A percentile compares a stretch with the other conserved stretches of the same genome.
Evolutionary conservation across 2,113 vertebrate genomes (phyloP).

Genomic region (Guaruba guarouba): DNA sequence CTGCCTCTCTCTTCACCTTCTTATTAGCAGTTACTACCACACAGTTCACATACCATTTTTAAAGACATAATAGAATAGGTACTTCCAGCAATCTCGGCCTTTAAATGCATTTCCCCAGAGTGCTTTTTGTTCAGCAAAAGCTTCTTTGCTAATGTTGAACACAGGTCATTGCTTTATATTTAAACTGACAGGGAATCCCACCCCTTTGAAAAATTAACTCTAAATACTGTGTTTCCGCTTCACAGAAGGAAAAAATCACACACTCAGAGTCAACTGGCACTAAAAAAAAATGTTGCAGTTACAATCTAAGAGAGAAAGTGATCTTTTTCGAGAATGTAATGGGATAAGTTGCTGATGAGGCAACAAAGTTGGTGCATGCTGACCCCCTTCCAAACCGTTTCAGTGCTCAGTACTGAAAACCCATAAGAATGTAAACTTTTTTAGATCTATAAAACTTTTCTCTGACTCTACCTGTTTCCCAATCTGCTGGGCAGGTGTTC

Average conservation of each 20-base stretch:
- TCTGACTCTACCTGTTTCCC: not conserved
- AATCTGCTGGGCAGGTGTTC: not conserved
- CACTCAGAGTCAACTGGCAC: not conserved
- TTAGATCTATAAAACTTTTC: not conserved
- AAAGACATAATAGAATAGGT: not conserved
- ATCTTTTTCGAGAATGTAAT: not conserved
- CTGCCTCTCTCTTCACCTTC: not conserved
- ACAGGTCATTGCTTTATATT: not conserved
- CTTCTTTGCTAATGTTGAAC: not conserved
- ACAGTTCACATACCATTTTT: not conserved
- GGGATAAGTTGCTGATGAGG: not conserved
- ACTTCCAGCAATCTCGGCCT: not conserved
- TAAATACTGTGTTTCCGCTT: not conserved
- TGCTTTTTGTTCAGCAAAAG: not conserved
- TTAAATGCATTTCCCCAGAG: not conserved
- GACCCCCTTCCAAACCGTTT: not conserved
- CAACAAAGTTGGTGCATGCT: rapidly evolving
- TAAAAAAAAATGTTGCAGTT: not conserved
- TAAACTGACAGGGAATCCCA: not conserved
- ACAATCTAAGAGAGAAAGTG: rapidly evolving
- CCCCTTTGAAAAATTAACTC: not conserved
- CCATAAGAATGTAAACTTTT: not conserved
- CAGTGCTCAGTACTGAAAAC: not conserved
- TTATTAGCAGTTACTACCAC: not conserved
- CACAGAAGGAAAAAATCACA: not conserved